Evolutionary conservation across 1,140 invertebrate species (phyloP).

Genomic region (Philaenus spumarius): DNA sequence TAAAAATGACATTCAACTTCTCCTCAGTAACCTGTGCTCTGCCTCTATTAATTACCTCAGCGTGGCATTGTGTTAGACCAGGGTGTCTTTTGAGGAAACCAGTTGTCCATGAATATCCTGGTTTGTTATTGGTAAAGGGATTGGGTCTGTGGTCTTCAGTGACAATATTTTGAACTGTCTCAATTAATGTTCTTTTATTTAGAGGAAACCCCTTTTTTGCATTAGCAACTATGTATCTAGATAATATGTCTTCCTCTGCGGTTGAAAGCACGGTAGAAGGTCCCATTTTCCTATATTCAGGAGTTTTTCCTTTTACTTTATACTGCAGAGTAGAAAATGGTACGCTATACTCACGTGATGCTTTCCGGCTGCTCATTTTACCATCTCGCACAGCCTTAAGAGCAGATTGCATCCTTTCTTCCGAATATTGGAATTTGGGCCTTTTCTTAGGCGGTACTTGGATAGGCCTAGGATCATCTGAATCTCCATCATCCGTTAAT

Average conservation of each 20-base stretch:
- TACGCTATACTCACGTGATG: not conserved
- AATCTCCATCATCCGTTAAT: not conserved
- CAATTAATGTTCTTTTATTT: not conserved
- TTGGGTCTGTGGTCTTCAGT: not conserved
- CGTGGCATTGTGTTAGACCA: not conserved
- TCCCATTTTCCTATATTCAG: not conserved
- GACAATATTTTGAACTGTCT: not conserved
- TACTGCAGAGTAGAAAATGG: not conserved
- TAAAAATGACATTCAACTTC: not conserved
- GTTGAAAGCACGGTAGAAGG: not conserved
- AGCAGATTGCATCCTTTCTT: not conserved
- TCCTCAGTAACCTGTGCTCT: conserved; percentile 1
- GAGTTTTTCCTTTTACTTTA: not conserved
- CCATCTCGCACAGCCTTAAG: not conserved
- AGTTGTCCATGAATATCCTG: not conserved
- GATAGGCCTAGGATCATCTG: not conserved
- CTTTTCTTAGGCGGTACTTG: too few relatives aligned
- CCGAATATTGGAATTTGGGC: not conserved
- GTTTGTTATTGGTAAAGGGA: conserved; percentile 7
- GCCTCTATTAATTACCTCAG: conserved; percentile 4
- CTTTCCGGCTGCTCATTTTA: not conserved
- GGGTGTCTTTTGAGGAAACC: conserved; percentile 1
- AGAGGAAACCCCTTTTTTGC: conserved; percentile 10
- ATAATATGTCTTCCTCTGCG: not conserved
- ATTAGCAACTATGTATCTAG: not conserved